Conservation (phyloP, 2,888 invertebrate genomes). For the Sarcophaga caerulescens region DNA sequence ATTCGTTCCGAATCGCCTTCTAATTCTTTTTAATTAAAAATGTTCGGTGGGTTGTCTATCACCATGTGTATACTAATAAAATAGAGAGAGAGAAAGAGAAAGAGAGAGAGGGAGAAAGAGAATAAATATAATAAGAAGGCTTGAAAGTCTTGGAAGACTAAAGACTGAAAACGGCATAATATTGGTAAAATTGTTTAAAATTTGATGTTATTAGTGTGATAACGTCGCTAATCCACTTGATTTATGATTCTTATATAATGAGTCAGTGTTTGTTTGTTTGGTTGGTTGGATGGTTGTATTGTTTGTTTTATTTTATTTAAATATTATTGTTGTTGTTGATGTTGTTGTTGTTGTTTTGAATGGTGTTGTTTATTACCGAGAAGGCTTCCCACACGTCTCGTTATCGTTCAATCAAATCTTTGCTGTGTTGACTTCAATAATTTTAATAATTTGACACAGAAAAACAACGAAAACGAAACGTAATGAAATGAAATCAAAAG, state of each 20-base stretch:
- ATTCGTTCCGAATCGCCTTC: no score
- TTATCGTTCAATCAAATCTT: conserved; percentile 66
- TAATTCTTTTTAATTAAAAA: no score
- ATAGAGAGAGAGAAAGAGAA: no score
- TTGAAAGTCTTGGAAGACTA: no score
- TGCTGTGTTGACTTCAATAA: conserved; percentile 67
- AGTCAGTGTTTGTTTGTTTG: conserved; percentile 64
- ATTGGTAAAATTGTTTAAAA: conserved; percentile 69
- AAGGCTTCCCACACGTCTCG: conserved; percentile 65
- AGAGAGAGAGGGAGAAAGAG: not conserved
- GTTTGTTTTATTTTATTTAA: conserved; percentile 21
- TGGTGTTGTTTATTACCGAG: conserved; percentile 60
- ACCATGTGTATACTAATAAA: no score
- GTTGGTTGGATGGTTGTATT: conserved; percentile 38
- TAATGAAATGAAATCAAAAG: conserved; percentile 3
- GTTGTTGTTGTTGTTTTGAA: conserved; percentile 37
- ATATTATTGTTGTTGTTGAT: conserved; percentile 14
- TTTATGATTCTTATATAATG: conserved; percentile 74
- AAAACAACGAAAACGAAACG: conserved; percentile 17
- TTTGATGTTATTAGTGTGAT: conserved; percentile 79
- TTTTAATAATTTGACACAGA: conserved; percentile 68
- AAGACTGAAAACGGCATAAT: conserved; percentile 6
- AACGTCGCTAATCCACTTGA: conserved; percentile 78
- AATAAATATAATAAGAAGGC: conserved; percentile 27
- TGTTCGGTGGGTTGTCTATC: no score